phyloP scores from a whole-genome alignment of 2,113 vertebrate genomes.

The Ranitomeya imitator region DNA sequence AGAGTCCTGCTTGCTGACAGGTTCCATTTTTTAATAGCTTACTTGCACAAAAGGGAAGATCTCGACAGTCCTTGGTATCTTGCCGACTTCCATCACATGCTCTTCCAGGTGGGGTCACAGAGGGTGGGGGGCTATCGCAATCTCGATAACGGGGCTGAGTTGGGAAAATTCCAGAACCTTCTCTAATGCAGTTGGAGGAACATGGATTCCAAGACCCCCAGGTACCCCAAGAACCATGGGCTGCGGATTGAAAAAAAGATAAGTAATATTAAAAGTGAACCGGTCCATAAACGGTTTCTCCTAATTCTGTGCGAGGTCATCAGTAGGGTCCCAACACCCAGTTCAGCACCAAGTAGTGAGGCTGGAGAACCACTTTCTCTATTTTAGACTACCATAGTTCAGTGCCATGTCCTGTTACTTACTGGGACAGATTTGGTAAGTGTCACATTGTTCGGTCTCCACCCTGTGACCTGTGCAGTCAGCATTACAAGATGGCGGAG shows the following conservation, averaged over 20 bases:
- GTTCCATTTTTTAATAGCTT: slow-evolving; percentile 5
- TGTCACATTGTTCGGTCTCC: slow-evolving; percentile 50
- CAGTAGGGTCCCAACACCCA: neutral
- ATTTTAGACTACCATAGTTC: neutral
- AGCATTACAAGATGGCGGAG: slow-evolving; percentile 59
- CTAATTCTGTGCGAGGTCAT: neutral
- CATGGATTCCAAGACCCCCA: slow-evolving; percentile 63
- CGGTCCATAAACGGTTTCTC: neutral
- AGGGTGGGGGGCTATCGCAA: slow-evolving; percentile 63
- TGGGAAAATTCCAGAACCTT: slow-evolving; percentile 35
- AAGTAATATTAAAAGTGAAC: neutral
- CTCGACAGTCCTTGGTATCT: slow-evolving; percentile 47
- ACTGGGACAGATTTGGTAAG: slow-evolving; percentile 61
- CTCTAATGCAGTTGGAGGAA: slow-evolving; percentile 40
- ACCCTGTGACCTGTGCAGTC: slow-evolving; percentile 42
- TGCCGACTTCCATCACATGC: slow-evolving; percentile 45
- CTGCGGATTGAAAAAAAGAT: slow-evolving; percentile 44
- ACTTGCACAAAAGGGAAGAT: slow-evolving; percentile 62
- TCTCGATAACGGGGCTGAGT: slow-evolving; percentile 45
- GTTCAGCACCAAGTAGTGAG: neutral
- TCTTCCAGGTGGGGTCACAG: slow-evolving; percentile 55
- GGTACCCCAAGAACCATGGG: slow-evolving; percentile 64
- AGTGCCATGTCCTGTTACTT: neutral
- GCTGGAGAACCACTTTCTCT: neutral
- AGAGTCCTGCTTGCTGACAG: neutral